Evolutionary conservation across 2,888 invertebrate species (phyloP).

Genomic region (Leistus spinibarbis): DNA sequence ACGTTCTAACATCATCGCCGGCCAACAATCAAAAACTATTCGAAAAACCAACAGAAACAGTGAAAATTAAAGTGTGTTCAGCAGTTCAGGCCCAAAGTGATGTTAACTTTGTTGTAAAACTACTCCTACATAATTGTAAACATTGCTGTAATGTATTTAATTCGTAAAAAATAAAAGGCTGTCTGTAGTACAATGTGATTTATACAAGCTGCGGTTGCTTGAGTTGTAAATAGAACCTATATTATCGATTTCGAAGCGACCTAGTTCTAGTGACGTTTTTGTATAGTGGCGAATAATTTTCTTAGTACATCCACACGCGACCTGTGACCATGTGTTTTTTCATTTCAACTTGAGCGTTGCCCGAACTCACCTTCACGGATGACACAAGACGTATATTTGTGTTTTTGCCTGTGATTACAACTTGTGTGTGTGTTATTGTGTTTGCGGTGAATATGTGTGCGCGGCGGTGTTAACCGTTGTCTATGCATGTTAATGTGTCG

Average conservation of each 20-base stretch:
- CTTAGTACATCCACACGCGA: background rate
- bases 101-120: background rate
- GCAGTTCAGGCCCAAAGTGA: too few species aligned
- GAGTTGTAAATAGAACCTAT: conserved; percentile 35
- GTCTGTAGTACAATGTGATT: conserved; percentile 5
- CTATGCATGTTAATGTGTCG: background rate
- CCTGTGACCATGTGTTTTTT: conserved; percentile 2
- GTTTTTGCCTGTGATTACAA: background rate
- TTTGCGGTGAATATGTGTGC: background rate
- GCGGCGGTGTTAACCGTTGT: background rate
- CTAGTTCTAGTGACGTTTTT: conserved; percentile 10
- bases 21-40: background rate
- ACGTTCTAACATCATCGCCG: background rate
- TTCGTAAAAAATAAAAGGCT: background rate
- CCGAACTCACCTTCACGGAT: background rate
- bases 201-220: background rate
- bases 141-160: background rate
- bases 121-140: background rate
- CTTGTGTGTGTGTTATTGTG: background rate
- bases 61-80: too few species aligned
- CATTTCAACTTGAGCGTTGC: background rate
- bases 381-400: background rate
- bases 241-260: conserved; percentile 18
- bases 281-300: background rate
- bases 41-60: background rate